Evolutionary conservation across 2,113 vertebrate genomes (phyloP).

Genomic region (Nestor notabilis): DNA sequence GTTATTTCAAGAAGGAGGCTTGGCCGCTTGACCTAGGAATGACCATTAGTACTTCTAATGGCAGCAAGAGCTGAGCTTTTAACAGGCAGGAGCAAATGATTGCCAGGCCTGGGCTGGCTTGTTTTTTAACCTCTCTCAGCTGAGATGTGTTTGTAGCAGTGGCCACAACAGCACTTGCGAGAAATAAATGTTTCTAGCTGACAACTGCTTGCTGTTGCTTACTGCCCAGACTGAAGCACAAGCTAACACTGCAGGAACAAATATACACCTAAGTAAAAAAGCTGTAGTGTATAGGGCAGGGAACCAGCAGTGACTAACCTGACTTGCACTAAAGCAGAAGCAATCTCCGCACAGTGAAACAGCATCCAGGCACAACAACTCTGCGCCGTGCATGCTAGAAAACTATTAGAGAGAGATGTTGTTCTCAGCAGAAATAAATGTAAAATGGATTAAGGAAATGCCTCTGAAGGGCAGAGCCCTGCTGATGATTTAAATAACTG

Average conservation of each 20-base stretch:
- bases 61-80: neutral
- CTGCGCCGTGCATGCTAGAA: rapidly evolving
- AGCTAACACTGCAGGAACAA: slow-evolving; percentile 23
- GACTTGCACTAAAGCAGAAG: neutral
- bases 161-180: neutral
- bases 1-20: neutral
- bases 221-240: slow-evolving; percentile 3
- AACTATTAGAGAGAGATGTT: neutral
- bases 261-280: slow-evolving; percentile 38
- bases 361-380: neutral
- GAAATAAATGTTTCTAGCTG: slow-evolving; percentile 9
- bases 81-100: neutral
- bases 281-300: neutral
- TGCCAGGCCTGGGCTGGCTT: neutral
- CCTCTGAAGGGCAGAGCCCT: slow-evolving; percentile 16
- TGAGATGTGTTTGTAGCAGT: neutral
- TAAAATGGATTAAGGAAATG: slow-evolving; percentile 17
- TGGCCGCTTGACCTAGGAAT: neutral
- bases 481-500: neutral
- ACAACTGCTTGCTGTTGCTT: neutral
- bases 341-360: neutral
- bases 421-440: slow-evolving; percentile 24
- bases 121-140: neutral
- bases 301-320: neutral
- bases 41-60: neutral